Evolutionary conservation across 2,888 invertebrate species (phyloP).

Genomic region (Cremastobaeus sp.): DNA sequence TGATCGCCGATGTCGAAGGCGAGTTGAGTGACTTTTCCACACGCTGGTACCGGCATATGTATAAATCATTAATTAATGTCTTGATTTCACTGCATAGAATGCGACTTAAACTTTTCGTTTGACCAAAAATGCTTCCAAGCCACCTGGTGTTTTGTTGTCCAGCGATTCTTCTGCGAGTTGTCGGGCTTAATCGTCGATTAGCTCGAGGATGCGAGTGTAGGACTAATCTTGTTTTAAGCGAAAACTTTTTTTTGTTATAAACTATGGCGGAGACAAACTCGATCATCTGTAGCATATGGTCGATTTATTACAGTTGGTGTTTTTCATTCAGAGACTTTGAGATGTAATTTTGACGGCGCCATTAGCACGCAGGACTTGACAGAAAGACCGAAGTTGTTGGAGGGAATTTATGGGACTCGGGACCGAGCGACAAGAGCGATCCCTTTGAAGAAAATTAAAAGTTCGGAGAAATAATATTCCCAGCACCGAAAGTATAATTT

Average conservation of each 20-base stretch:
- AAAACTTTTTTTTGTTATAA: conserved; percentile 41
- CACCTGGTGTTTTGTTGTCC: too few relatives aligned
- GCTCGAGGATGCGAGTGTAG: conserved; percentile 27
- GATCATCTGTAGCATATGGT: conserved; percentile 58
- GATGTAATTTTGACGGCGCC: conserved; percentile 59
- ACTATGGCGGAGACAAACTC: conserved; percentile 29
- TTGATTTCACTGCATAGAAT: not conserved
- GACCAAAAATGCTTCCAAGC: not conserved
- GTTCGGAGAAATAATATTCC: conserved; percentile 55
- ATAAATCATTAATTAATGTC: conserved; percentile 15
- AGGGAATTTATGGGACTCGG: conserved; percentile 56
- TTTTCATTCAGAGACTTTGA: conserved; percentile 44
- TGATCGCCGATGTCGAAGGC: conserved; percentile 24
- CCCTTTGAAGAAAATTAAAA: conserved; percentile 60
- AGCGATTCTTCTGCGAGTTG: conserved; percentile 16
- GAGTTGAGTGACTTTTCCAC: too few relatives aligned
- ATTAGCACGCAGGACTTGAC: conserved; percentile 53
- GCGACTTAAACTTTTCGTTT: conserved; percentile 9
- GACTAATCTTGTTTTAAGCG: conserved; percentile 37
- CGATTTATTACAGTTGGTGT: conserved; percentile 52
- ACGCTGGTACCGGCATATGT: not conserved
- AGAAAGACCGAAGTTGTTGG: conserved; percentile 60
- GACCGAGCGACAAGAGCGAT: conserved; percentile 54
- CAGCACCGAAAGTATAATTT: conserved; percentile 29
- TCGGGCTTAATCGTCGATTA: conserved; percentile 23